phyloP scores from a whole-genome alignment of 1,140 invertebrate species.

The Saxidomus purpurata region DNA sequence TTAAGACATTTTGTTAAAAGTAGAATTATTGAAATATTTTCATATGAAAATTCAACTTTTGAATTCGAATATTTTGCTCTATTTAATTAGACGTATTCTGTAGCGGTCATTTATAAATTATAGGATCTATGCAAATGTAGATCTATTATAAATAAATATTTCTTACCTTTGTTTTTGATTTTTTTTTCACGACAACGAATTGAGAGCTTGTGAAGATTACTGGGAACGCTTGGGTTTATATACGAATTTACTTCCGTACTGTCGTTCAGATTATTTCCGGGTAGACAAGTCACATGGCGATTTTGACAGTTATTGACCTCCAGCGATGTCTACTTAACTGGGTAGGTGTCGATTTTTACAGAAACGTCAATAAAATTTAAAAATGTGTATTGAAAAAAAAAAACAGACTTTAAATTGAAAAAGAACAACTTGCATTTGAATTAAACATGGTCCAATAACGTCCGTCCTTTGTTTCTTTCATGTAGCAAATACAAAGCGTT shows the following conservation, averaged over 20 bases:
- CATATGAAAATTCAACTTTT: background rate
- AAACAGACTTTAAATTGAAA: too few relatives aligned
- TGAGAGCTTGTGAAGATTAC: background rate
- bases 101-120: background rate
- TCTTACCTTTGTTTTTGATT: slow-evolving; percentile 25
- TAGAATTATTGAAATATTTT: background rate
- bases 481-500: too few relatives aligned
- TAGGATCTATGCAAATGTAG: background rate
- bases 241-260: background rate
- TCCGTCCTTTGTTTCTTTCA: too few relatives aligned
- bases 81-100: background rate
- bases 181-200: background rate
- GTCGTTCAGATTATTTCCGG: background rate
- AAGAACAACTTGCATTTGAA: too few relatives aligned
- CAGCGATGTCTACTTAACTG: background rate
- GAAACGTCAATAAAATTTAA: background rate
- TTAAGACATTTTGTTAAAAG: background rate
- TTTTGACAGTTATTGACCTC: background rate
- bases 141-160: background rate
- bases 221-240: background rate
- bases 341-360: background rate
- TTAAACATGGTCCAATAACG: too few relatives aligned
- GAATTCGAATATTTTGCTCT: background rate
- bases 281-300: background rate
- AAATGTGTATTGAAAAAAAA: background rate